phyloP scores from a whole-genome alignment of 2,797 vertebrate genomes.

The Falco rusticolus region DNA sequence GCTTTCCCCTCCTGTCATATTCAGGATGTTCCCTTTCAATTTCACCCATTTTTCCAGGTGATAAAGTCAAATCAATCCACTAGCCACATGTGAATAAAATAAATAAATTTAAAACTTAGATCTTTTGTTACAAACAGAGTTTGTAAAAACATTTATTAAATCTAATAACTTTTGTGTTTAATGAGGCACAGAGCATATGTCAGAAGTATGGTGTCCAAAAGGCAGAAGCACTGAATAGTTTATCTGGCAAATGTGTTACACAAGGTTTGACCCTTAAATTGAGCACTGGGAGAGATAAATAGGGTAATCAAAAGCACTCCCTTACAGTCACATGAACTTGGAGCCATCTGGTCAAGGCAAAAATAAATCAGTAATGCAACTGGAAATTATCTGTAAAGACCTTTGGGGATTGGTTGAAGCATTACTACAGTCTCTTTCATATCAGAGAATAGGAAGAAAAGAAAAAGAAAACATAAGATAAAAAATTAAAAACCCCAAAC shows the following conservation, averaged over 20 bases:
- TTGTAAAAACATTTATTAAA: slow-evolving; percentile 73
- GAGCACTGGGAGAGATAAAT: slow-evolving; percentile 73
- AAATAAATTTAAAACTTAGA: slow-evolving; percentile 20
- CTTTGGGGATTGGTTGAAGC: slow-evolving; percentile 53
- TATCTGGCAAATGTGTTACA: slow-evolving; percentile 74
- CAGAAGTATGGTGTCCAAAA: slow-evolving; percentile 70
- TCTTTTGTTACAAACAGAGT: slow-evolving; percentile 57
- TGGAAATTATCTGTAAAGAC: slow-evolving; percentile 72
- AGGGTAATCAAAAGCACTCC: slow-evolving; percentile 75
- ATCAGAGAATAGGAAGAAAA: slow-evolving; percentile 22
- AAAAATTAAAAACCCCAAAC: neutral
- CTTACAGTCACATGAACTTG: slow-evolving; percentile 70
- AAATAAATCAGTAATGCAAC: slow-evolving; percentile 77
- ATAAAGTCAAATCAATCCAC: neutral
- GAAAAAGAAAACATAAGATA: neutral
- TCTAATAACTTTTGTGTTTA: slow-evolving; percentile 72
- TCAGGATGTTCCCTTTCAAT: neutral
- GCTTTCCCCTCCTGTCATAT: neutral
- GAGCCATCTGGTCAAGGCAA: slow-evolving; percentile 75
- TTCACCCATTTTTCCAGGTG: neutral
- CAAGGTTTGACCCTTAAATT: slow-evolving; percentile 77
- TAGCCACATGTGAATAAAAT: neutral
- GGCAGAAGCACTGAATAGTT: slow-evolving; percentile 65
- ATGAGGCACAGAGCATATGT: slow-evolving; percentile 75
- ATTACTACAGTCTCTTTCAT: slow-evolving; percentile 41